phyloP scores from a whole-genome alignment of 2,797 vertebrate genomes.

The Antennarius maculatus region DNA sequence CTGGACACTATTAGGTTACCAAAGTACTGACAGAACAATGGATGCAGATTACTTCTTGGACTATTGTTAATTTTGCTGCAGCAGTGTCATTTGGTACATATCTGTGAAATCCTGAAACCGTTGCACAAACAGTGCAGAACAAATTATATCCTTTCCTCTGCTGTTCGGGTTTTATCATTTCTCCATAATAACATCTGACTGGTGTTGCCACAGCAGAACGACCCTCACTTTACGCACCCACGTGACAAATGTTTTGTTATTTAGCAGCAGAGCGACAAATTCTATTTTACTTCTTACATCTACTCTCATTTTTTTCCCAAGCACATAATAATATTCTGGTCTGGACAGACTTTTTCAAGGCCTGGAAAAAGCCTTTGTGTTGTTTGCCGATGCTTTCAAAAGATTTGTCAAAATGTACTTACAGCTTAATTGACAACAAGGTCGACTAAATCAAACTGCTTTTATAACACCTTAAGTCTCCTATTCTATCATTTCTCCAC shows the following conservation, averaged over 20 bases:
- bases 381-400: background rate
- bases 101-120: conserved; percentile 42
- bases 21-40: background rate
- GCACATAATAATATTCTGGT: conserved; percentile 8
- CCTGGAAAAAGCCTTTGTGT: background rate
- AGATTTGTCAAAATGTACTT: conserved; percentile 19
- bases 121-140: conserved; percentile 43
- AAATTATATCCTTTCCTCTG: background rate
- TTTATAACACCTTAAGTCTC: conserved; percentile 37
- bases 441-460: conserved; percentile 26
- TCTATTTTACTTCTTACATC: conserved; percentile 2
- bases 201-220: conserved; percentile 11
- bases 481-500: conserved; percentile 29
- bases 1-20: too few species aligned
- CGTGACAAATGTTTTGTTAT: conserved; percentile 47
- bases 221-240: conserved; percentile 25
- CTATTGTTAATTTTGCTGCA: conserved; percentile 2
- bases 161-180: conserved; percentile 20
- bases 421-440: conserved; percentile 17
- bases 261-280: conserved; percentile 40
- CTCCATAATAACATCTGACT: conserved; percentile 14
- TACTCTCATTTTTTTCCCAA: conserved; percentile 16
- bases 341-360: background rate
- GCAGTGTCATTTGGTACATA: conserved; percentile 29
- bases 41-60: conserved; percentile 30